These are phyloP conservation scores for Achroia grisella DNA, from an alignment of 1,140 invertebrate genomes.

Conservation along the genomic window DNA sequence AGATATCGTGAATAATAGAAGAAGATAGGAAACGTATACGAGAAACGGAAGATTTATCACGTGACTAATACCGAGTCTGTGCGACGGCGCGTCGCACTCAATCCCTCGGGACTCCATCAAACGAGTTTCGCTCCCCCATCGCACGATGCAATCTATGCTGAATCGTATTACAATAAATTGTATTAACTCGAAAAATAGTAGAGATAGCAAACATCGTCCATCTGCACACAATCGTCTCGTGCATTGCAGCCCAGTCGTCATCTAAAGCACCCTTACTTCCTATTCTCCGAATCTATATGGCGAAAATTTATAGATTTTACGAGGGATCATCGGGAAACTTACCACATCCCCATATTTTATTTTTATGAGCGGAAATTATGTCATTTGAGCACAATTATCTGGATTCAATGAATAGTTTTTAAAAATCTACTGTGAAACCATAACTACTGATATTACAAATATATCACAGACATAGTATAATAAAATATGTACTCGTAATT, in stretches of 20 bases:
- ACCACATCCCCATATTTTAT: slow-evolving; percentile 64
- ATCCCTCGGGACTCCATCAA: slow-evolving; percentile 68
- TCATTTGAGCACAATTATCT: slow-evolving; percentile 51
- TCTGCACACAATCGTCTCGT: slow-evolving; percentile 64
- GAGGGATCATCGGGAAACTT: slow-evolving; percentile 63
- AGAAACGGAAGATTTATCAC: slow-evolving; percentile 62
- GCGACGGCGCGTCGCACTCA: slow-evolving; percentile 40
- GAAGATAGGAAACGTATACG: slow-evolving; percentile 44
- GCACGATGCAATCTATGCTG: slow-evolving; percentile 72
- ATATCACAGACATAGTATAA: no score
- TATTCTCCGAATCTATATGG: slow-evolving; percentile 33
- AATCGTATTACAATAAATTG: slow-evolving; percentile 74
- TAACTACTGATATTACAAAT: no score
- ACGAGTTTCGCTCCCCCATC: slow-evolving; percentile 68
- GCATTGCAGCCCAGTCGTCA: slow-evolving; percentile 30
- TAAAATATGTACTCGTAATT: no score
- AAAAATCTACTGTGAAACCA: no score
- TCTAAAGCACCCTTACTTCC: slow-evolving; percentile 43
- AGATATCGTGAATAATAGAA: slow-evolving; percentile 35
- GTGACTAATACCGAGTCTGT: slow-evolving; percentile 66
- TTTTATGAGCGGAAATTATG: slow-evolving; percentile 61
- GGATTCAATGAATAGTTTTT: slow-evolving; percentile 32
- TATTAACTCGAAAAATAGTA: slow-evolving; percentile 72
- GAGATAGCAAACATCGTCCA: slow-evolving; percentile 72
- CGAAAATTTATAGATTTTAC: slow-evolving; percentile 69